Percentiles rank a stretch among this genome's conserved stretches.
Conservation (phyloP, 2,113 vertebrate species). For the Calyptommatus sinebrachiatus region DNA sequence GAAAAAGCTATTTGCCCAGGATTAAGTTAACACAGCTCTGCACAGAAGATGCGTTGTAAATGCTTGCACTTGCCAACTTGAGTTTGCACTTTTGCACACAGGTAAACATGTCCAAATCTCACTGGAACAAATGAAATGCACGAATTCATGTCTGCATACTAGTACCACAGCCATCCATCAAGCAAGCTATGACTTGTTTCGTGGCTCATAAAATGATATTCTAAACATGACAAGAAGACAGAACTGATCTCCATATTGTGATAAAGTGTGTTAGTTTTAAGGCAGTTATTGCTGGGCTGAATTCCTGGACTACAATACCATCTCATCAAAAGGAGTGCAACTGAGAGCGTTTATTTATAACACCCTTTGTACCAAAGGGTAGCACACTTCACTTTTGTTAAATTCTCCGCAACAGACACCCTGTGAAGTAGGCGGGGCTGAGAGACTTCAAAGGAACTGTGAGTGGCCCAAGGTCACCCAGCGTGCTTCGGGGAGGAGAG, state of each 20-base stretch:
- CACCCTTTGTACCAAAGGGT: too few species aligned
- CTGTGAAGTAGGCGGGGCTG: too few species aligned
- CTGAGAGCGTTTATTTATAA: too few species aligned
- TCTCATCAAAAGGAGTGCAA: background rate
- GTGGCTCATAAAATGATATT: background rate
- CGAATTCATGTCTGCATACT: background rate
- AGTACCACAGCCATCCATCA: background rate
- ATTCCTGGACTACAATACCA: background rate
- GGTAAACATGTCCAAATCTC: background rate
- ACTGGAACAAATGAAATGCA: background rate
- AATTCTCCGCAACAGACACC: too few species aligned
- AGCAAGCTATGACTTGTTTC: background rate
- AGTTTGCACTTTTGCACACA: background rate
- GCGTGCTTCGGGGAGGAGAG: too few species aligned
- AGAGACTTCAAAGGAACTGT: too few species aligned
- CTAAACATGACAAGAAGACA: background rate
- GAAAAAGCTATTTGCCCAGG: slow-evolving; percentile 1
- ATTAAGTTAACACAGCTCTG: slow-evolving; percentile 1
- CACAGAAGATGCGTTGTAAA: background rate
- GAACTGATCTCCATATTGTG: background rate
- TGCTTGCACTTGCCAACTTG: background rate
- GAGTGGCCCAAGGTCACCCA: too few species aligned
- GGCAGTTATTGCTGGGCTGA: background rate
- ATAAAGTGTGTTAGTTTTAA: background rate
- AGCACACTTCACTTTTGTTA: too few species aligned